Percentiles rank a stretch among this genome's conserved stretches.
phyloP scores from a whole-genome alignment of 1,140 invertebrate genomes.

The Copidosoma floridanum region DNA sequence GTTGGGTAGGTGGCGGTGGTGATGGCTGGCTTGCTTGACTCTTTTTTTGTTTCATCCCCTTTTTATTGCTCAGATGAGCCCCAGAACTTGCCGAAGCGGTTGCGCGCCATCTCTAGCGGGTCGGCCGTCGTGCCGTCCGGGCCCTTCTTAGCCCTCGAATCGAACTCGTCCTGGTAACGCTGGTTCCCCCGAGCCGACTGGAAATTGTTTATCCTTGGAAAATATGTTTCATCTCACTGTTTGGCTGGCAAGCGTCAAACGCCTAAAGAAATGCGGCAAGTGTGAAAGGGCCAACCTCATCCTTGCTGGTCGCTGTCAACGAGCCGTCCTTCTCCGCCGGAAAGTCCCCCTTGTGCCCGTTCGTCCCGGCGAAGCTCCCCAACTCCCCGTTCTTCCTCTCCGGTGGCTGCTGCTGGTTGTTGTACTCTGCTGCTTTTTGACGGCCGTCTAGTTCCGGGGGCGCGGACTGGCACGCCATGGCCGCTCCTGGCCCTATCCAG shows the following conservation, averaged over 20 bases:
- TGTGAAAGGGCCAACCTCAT: slow-evolving; percentile 11
- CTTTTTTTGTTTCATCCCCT: background rate
- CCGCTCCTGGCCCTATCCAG: slow-evolving; percentile 62
- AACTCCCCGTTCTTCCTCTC: slow-evolving; percentile 55
- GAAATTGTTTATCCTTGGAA: too few species aligned
- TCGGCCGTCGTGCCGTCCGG: slow-evolving; percentile 59
- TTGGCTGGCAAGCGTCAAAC: too few species aligned
- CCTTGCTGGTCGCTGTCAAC: slow-evolving; percentile 33
- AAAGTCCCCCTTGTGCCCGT: slow-evolving; percentile 50
- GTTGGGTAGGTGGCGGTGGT: too few species aligned
- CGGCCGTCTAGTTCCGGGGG: slow-evolving; percentile 62
- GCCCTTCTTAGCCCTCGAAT: slow-evolving; percentile 34
- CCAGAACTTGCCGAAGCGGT: slow-evolving; percentile 86
- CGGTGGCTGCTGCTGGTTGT: slow-evolving; percentile 51
- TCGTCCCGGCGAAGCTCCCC: slow-evolving; percentile 52
- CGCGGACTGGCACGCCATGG: slow-evolving; percentile 65
- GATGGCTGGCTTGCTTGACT: background rate
- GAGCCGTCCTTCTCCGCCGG: slow-evolving; percentile 46
- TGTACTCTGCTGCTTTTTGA: slow-evolving; percentile 49
- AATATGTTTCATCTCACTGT: too few species aligned
- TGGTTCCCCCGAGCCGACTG: too few species aligned
- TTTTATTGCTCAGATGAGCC: slow-evolving; percentile 57
- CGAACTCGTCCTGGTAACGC: slow-evolving; percentile 58
- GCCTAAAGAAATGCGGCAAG: too few species aligned
- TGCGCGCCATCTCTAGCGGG: slow-evolving; percentile 77